These are phyloP conservation scores for Platycercus adscitus DNA, from an alignment of 2,113 vertebrate genomes.

Conservation along the genomic window DNA sequence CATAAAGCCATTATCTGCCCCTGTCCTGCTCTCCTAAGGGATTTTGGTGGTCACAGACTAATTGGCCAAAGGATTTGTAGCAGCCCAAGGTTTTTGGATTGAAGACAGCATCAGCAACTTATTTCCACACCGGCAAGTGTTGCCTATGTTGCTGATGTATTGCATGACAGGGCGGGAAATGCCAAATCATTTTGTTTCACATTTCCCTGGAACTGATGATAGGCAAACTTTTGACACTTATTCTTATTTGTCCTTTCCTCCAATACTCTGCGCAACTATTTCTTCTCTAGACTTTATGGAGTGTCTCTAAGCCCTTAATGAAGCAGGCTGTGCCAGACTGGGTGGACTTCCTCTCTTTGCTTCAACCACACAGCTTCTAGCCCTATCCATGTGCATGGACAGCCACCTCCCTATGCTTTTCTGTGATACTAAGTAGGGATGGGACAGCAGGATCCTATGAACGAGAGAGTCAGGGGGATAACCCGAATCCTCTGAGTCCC, in stretches of 20 bases:
- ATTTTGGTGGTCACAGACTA: not conserved
- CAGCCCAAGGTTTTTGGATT: accelerated
- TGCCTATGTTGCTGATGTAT: not conserved
- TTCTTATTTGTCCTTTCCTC: not conserved
- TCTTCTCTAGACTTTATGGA: not conserved
- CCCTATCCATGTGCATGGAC: not conserved
- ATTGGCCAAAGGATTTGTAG: not conserved
- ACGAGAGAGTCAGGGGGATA: not conserved
- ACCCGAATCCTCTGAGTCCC: accelerated
- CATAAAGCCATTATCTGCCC: not conserved
- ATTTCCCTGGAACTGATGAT: not conserved
- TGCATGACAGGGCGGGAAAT: not conserved
- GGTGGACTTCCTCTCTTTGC: not conserved
- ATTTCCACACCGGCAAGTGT: not conserved
- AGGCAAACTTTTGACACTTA: not conserved
- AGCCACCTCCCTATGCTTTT: not conserved
- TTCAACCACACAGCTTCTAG: not conserved
- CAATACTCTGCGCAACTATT: not conserved
- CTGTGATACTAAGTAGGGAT: not conserved
- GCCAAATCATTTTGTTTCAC: not conserved
- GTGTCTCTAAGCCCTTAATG: not conserved
- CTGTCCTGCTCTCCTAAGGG: not conserved
- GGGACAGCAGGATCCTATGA: not conserved
- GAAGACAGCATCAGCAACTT: not conserved
- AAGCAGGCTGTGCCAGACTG: not conserved